Base-by-base conservation (phyloP, 2,888 invertebrate species). In the Lepetodrilus schrolli region DNA sequence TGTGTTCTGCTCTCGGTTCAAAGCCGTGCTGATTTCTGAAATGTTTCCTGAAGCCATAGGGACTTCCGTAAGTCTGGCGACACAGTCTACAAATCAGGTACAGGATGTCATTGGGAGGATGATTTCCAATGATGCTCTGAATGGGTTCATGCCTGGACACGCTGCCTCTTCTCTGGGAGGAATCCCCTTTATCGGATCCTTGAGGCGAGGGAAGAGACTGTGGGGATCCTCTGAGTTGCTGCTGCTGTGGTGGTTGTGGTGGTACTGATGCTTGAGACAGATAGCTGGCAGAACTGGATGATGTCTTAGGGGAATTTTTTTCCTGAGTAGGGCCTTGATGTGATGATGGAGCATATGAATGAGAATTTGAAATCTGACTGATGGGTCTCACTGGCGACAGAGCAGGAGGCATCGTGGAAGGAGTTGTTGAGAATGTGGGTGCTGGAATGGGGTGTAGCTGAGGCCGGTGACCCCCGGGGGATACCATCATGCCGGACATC, bases 11-110 rank as follows among this genome's bases (percentile, higher is more conserved):
- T 13, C 84, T 84, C 0, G 90, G 90, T 73, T 88, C 89, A 81
- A 86, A 87, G 3, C 88, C 87, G 81, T 90, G 90, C 66, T 85
- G 86, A 75, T 89, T 89, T 37, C 86, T 77, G 72, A 90, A 89
- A 77, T 90, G 90, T 74, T 87, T 88, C 50, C 88, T 75, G 74
- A 90, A 89, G 36, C 87, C 88, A 78, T 89, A 88, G 1, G 86
- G 86, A 74, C 88, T 89, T 8, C 89, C 89, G 72, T 89, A 88
- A 0, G 87, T 88, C 66, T 87, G 86, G 8, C 82, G 80, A 75
- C 90, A 90, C 30, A 88, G 76, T 58, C 84, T 82, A 77, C 90
- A 90, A 23, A 87, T 87, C 26, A 90, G 78, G 76, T 87, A 88
- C 13, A 89, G 79, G 70, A 89, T 88, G 74, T 89, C 89, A 76